These are phyloP conservation scores for Amphimallon solstitiale DNA, from an alignment of 2,888 invertebrate species.

Conservation along the genomic window DNA sequence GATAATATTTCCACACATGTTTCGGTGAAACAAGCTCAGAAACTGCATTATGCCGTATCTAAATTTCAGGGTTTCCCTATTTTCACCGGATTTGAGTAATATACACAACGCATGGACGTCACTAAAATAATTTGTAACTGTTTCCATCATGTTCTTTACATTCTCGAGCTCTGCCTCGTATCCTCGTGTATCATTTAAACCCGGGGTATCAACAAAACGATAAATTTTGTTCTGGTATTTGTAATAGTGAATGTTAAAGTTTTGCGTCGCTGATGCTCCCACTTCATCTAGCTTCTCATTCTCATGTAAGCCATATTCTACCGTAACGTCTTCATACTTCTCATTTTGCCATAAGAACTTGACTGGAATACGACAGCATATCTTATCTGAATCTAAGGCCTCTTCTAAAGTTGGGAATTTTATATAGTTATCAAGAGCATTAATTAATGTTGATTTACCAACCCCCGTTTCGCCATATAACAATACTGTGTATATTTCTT, in stretches of 20 bases:
- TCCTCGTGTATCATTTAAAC: slow-evolving; percentile 9
- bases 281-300: background rate
- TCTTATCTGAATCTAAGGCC: background rate
- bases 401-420: background rate
- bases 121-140: background rate
- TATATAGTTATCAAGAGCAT: background rate
- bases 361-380: background rate
- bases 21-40: slow-evolving; percentile 5
- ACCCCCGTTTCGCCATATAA: slow-evolving; percentile 12
- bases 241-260: background rate
- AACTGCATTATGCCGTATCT: background rate
- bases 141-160: background rate
- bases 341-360: slow-evolving; percentile 9
- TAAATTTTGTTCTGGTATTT: background rate
- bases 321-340: background rate
- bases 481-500: background rate
- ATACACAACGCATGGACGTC: slow-evolving; percentile 1
- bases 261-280: background rate
- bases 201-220: slow-evolving; percentile 15
- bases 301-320: background rate
- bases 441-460: slow-evolving; percentile 13
- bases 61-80: background rate
- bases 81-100: background rate
- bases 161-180: background rate
- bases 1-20: background rate